Evolutionary conservation across 1,140 invertebrate species (phyloP).

Genomic region (Zophobas atratus): DNA sequence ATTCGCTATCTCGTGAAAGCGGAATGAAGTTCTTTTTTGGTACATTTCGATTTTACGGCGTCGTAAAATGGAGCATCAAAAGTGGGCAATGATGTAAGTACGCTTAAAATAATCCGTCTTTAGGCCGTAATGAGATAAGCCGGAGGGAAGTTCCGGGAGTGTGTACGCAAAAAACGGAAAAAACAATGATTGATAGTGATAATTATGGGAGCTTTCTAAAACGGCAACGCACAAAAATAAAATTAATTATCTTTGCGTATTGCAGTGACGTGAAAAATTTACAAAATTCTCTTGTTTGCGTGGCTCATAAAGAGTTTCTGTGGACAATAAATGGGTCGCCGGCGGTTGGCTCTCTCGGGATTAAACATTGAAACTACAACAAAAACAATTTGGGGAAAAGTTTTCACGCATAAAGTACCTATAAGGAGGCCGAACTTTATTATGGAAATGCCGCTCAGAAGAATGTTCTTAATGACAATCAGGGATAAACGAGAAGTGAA

Average conservation of each 20-base stretch:
- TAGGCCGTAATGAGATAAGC: neutral
- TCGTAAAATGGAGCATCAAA: neutral
- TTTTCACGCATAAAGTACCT: neutral
- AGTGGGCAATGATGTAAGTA: slow-evolving; percentile 1
- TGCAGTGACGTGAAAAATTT: slow-evolving; percentile 1
- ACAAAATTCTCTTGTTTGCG: neutral
- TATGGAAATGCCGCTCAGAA: neutral
- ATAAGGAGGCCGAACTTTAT: slow-evolving; percentile 1
- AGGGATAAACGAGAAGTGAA: too few relatives aligned
- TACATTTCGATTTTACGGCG: neutral
- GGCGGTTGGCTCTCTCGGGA: slow-evolving; percentile 2
- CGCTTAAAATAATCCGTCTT: slow-evolving; percentile 8
- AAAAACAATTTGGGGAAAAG: slow-evolving; percentile 6
- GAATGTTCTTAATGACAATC: neutral
- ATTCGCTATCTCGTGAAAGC: neutral
- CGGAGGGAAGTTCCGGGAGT: neutral
- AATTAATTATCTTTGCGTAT: neutral
- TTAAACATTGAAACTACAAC: slow-evolving; percentile 10
- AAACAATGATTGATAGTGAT: slow-evolving; percentile 7
- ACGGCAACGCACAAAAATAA: neutral
- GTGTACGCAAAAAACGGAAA: neutral
- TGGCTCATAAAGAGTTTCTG: neutral
- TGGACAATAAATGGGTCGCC: slow-evolving; percentile 1
- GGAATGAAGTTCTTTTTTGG: neutral
- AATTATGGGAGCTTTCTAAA: neutral